Base-by-base conservation (phyloP, 2,888 invertebrate genomes). In the Antheraea assamensis region DNA sequence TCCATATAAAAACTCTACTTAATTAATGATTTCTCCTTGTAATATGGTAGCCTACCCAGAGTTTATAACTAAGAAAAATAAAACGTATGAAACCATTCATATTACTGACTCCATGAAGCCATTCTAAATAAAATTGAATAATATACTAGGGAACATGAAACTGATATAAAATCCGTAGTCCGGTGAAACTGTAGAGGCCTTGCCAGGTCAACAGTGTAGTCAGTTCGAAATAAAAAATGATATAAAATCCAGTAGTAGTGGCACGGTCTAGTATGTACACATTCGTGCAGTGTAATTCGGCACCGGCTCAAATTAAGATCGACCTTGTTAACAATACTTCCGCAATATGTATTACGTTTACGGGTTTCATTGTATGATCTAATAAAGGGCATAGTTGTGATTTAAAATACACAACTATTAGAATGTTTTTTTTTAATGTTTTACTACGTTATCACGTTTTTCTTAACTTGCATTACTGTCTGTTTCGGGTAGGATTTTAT, bases 221-320 rank as follows among this genome's bases (percentile, higher is more conserved):
- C n/a, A n/a, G n/a, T n/a, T n/a, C n/a, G n/a, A n/a, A n/a, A n/a
- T n/a, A n/a, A n/a, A 52, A 21, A 13, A 2, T 55, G 8, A 55
- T 61, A 61, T 27, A 61, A 27, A 15, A 27, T 27, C 61, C 61
- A 27, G 66, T 66, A 31, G 66, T 66, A 66, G 66, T 31, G 55
- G 35, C 58, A 13, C 31, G 55, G 30, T 64, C 74, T 76, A 74
- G 76, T 76, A 80, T 80, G 71, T 77, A 77, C 77, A 76, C 49
- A 75, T 61, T n/a, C 58, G 74, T 73, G 73, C 78, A 76, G 70
- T 79, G 74, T 76, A 76, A 75, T 76, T 74, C 74, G 73, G 58
- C 71, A 72, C 75, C 72, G 70, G 75, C 76, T 77, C 78, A 77
- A 77, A 78, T 79, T 77, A 75, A 74, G 72, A 71, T 68, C 78